phyloP scores from a whole-genome alignment of 2,888 invertebrate genomes.

The Eupelmus urozonus region DNA sequence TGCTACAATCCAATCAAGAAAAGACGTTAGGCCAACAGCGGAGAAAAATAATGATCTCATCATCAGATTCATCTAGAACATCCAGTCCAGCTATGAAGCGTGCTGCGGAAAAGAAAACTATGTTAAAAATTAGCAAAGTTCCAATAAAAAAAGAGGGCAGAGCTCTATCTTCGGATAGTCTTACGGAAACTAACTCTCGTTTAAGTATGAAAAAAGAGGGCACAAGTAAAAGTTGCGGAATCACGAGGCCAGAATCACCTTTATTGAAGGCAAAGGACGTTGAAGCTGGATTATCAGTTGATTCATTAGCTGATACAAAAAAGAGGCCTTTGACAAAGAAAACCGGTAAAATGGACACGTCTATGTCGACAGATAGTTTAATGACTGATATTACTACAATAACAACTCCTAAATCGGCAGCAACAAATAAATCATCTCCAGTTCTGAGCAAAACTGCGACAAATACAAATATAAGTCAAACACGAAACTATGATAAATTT shows the following conservation, averaged over 20 bases:
- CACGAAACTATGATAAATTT: slow-evolving; percentile 66
- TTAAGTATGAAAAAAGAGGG: slow-evolving; percentile 47
- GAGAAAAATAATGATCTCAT: slow-evolving; percentile 79
- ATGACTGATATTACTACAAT: slow-evolving; percentile 69
- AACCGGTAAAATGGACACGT: slow-evolving; percentile 72
- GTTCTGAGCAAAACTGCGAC: slow-evolving; percentile 64
- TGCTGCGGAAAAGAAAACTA: slow-evolving; percentile 71
- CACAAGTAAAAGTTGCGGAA: slow-evolving; percentile 73
- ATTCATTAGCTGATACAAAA: slow-evolving; percentile 73
- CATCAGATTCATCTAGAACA: slow-evolving; percentile 84
- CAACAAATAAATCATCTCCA: slow-evolving; percentile 73
- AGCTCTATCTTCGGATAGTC: slow-evolving; percentile 79
- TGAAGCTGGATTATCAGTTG: slow-evolving; percentile 73
- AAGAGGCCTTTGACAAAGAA: slow-evolving; percentile 66
- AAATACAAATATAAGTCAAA: slow-evolving; percentile 60
- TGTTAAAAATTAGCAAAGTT: slow-evolving; percentile 69
- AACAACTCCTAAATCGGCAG: slow-evolving; percentile 69
- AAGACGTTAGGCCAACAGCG: slow-evolving; percentile 75
- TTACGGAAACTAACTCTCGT: slow-evolving; percentile 64
- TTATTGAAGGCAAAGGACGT: slow-evolving; percentile 70
- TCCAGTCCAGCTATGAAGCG: slow-evolving; percentile 82
- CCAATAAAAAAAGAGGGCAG: slow-evolving; percentile 73
- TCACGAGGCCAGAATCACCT: slow-evolving; percentile 76
- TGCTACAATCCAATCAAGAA: slow-evolving; percentile 65
- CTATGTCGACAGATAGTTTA: slow-evolving; percentile 76